These are phyloP conservation scores for Cephalopachus bancanus DNA, from an alignment of 2,797 vertebrate genomes.

Conservation along the genomic window DNA sequence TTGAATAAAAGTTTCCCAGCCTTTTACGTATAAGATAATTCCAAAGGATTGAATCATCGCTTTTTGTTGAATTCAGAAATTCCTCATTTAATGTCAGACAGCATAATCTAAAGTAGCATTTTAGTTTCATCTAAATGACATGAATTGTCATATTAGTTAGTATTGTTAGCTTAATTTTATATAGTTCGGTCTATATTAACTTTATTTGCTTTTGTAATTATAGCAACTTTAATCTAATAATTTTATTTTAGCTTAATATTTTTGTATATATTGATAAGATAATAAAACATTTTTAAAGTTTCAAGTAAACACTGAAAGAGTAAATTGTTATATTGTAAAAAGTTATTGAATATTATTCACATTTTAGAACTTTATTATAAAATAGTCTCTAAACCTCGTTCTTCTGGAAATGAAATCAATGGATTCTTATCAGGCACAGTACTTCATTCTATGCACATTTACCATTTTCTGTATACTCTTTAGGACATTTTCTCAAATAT, in stretches of 20 bases:
- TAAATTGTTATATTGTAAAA: neutral
- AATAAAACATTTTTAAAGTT: neutral
- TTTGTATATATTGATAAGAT: neutral
- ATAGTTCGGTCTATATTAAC: neutral
- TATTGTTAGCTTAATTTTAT: neutral
- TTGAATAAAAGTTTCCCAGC: neutral
- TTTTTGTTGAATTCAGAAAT: neutral
- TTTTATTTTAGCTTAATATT: slow-evolving; percentile 18
- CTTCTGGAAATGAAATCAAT: neutral
- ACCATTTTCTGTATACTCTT: neutral
- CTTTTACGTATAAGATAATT: neutral
- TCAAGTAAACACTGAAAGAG: neutral
- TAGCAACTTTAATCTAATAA: neutral
- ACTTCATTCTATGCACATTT: neutral
- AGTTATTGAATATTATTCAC: neutral
- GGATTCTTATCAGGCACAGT: neutral
- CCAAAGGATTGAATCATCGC: neutral
- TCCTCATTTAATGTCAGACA: neutral
- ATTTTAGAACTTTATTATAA: neutral
- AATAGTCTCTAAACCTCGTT: neutral
- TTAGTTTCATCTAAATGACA: neutral
- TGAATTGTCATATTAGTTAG: neutral
- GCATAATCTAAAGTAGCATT: neutral
- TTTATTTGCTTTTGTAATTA: neutral
- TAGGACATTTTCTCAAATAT: neutral